Evolutionary conservation across 2,113 vertebrate genomes (phyloP), one percentile per base, ranked within the genome.

Genomic region (Atrichornis clamosus): DNA sequence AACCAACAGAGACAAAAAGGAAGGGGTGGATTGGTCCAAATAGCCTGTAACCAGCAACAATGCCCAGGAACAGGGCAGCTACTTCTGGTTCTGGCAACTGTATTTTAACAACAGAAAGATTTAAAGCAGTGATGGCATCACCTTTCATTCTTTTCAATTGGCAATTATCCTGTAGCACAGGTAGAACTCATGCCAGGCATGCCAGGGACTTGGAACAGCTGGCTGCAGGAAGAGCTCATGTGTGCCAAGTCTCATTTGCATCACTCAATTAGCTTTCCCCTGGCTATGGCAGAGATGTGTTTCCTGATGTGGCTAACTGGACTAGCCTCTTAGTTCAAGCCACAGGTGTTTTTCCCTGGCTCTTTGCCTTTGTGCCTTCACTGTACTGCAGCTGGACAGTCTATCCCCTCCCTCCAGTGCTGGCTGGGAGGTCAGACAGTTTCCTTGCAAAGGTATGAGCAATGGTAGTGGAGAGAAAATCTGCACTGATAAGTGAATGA

Each of bases 171-270:
- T 59, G 30, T 68, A 62, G 80, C 59, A 53, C 69, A 95, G 84
- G 89, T 91, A 93, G 77, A 91, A 78, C 59, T 74, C 69, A 18
- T 50, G 72, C 79, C 91, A 87, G 83, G 78, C 52, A 7, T 85
- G 30, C 56, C 13, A 3, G 68, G 88, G 85, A 70, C 90, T 92
- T 70, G 80, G 74, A 96, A 83, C 87, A 94, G 90, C 93, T 91
- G 94, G 89, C 87, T 92, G 69, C 55, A 82, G 55, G 87, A 92
- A 70, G 49, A 56, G 69, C 69, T 77, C 52, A 11, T 3, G 49
- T 74, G 32, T 87, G 96, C 93, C 97, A 97, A 94, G 49, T 42
- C 85, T 76, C 84, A 95, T 95, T 88, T 93, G 77, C 90, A 83
- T 92, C 95, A 91, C 56, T 93, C 84, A 76, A 72, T 87, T 85